phyloP scores from a whole-genome alignment of 1,140 invertebrate genomes.

The Arion vulgaris region DNA sequence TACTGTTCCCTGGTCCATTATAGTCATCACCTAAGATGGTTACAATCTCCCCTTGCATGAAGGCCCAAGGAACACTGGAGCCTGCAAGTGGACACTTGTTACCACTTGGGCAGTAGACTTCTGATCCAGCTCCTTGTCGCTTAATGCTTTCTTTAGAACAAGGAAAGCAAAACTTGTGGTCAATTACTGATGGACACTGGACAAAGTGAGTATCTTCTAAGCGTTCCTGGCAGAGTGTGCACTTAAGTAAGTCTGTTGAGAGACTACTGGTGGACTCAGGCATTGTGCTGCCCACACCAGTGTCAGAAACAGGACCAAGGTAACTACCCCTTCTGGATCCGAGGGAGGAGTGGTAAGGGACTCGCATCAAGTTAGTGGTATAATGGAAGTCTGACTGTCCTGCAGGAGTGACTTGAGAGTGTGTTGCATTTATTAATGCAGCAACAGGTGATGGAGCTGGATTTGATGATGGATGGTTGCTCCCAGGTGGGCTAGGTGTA shows the following conservation, averaged over 20 bases:
- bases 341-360: conserved; percentile 35
- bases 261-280: conserved; percentile 55
- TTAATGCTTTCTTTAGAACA: conserved; percentile 98
- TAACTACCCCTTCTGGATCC: neutral
- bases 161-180: conserved; percentile 99
- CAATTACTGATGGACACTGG: conserved; percentile 96
- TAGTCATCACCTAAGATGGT: conserved; percentile 96
- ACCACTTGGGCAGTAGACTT: conserved; percentile 76
- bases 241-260: conserved; percentile 78
- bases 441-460: conserved; percentile 83
- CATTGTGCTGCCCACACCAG: conserved; percentile 52
- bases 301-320: conserved; percentile 67
- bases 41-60: conserved; percentile 99
- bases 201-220: conserved; percentile 99
- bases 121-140: conserved; percentile 88
- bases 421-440: conserved; percentile 82
- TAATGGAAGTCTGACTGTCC: conserved; percentile 1
- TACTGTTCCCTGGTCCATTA: conserved; percentile 82
- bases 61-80: conserved; percentile 98
- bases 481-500: conserved; percentile 64
- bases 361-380: conserved; percentile 21
- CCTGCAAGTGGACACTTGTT: conserved; percentile 89
- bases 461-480: conserved; percentile 45
- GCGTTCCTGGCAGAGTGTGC: conserved; percentile 96
- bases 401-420: conserved; percentile 75